These are phyloP conservation scores for Ptychobarbus kaznakovi DNA, from an alignment of 2,797 vertebrate genomes.

Conservation along the genomic window DNA sequence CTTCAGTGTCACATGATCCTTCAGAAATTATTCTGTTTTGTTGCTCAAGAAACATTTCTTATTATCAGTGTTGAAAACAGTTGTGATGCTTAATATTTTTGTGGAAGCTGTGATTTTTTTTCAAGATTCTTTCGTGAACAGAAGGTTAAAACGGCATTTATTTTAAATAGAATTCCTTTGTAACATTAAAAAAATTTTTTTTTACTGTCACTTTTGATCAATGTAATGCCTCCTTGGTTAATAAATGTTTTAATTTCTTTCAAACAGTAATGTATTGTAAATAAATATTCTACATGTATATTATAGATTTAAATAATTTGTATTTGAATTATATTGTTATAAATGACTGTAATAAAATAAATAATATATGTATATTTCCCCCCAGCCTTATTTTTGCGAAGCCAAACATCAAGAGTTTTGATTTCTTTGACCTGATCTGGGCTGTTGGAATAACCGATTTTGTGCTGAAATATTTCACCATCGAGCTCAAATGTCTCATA, in stretches of 20 bases:
- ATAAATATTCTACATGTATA: not conserved
- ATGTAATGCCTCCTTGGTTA: not conserved
- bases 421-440: conserved; percentile 97
- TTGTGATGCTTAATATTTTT: not conserved
- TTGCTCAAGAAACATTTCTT: not conserved
- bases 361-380: not conserved
- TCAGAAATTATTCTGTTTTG: not conserved
- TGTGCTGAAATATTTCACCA: conserved; percentile 93
- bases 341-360: not conserved
- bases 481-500: conserved; percentile 90
- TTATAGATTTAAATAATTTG: not conserved
- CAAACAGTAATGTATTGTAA: not conserved
- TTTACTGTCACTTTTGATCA: not conserved
- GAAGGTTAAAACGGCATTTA: not conserved
- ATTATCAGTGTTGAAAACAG: not conserved
- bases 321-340: not conserved
- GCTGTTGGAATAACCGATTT: conserved; percentile 96
- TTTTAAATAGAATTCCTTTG: not conserved
- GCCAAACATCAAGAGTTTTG: conserved; percentile 89
- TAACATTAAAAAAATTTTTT: not conserved
- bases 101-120: not conserved
- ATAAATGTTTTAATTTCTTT: not conserved
- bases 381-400: conserved; percentile 91
- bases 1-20: not conserved
- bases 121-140: not conserved